phyloP scores from a whole-genome alignment of 1,140 invertebrate genomes.

The Anadara kagoshimensis region DNA sequence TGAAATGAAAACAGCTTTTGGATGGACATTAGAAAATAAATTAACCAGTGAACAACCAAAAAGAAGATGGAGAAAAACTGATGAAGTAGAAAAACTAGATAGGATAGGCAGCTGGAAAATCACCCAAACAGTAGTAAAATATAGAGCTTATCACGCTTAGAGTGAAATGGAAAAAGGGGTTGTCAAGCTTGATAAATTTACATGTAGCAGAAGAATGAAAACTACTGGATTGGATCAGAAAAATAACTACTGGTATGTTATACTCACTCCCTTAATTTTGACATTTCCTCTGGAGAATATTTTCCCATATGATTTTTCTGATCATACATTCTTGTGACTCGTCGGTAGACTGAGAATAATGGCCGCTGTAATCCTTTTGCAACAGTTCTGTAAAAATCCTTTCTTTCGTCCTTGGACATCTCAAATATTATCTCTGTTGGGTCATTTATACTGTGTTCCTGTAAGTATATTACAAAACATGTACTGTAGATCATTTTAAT shows the following conservation, averaged over 20 bases:
- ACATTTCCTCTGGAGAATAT: conserved; percentile 75
- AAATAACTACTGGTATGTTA: not conserved
- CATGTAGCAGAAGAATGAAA: too few relatives aligned
- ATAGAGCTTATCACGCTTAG: too few relatives aligned
- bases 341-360: conserved; percentile 76
- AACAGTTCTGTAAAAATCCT: conserved; percentile 76
- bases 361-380: conserved; percentile 75
- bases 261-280: conserved; percentile 73
- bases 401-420: conserved; percentile 76
- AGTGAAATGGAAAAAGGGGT: too few relatives aligned
- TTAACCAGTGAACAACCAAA: too few relatives aligned
- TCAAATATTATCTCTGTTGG: conserved; percentile 76
- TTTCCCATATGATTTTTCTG: conserved; percentile 77
- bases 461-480: conserved; percentile 20
- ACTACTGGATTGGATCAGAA: too few relatives aligned
- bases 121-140: too few relatives aligned
- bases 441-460: conserved; percentile 72
- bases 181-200: too few relatives aligned
- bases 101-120: too few relatives aligned
- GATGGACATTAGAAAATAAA: too few relatives aligned
- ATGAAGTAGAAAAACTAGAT: too few relatives aligned
- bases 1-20: too few relatives aligned
- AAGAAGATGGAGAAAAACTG: too few relatives aligned
- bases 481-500: not conserved
- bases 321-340: conserved; percentile 77